Percentiles rank a stretch among this genome's conserved stretches.
Evolutionary conservation across 2,797 vertebrate species (phyloP).

Genomic region (Glossophaga mutica): DNA sequence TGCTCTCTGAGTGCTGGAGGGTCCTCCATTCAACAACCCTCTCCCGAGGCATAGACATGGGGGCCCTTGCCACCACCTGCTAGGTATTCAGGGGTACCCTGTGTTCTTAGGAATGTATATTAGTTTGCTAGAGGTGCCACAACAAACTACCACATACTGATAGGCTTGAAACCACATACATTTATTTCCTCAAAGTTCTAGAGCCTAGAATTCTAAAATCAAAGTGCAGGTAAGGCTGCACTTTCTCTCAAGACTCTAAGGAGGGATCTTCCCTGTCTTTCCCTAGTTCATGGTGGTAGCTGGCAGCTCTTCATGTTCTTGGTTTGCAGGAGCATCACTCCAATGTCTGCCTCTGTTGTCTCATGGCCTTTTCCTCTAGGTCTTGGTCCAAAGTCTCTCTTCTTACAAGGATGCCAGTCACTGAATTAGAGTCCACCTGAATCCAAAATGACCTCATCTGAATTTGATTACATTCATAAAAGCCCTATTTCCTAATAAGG

Average conservation of each 20-base stretch:
- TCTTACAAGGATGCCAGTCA: neutral
- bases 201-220: neutral
- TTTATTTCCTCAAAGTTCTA: neutral
- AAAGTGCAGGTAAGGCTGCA: neutral
- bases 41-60: neutral
- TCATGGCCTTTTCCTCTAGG: neutral
- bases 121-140: neutral
- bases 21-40: neutral
- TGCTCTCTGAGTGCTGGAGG: neutral
- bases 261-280: neutral
- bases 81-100: neutral
- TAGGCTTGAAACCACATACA: neutral
- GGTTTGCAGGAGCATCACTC: neutral
- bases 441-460: neutral
- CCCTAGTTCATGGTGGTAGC: neutral
- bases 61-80: neutral
- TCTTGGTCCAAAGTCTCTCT: neutral
- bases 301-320: neutral
- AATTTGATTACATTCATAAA: neutral
- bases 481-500: neutral
- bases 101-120: neutral
- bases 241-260: neutral
- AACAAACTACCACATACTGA: neutral
- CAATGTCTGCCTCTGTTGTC: neutral
- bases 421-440: neutral